Conservation (phyloP, 2,113 vertebrate genomes). For the Sphyrna mokarran region DNA sequence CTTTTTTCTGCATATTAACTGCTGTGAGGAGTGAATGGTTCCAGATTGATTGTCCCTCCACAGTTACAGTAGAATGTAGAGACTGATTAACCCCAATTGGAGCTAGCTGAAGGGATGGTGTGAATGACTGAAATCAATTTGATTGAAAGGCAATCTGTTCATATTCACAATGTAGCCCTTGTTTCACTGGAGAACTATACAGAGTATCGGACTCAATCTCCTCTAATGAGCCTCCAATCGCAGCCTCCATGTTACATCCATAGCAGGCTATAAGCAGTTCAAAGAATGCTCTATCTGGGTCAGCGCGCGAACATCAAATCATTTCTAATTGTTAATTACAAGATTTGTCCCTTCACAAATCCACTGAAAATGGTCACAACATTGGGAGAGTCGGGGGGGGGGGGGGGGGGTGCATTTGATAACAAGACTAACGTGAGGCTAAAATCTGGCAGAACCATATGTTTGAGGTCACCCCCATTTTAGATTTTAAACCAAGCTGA, state of each 20-base stretch:
- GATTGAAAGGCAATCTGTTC: slow-evolving; percentile 36
- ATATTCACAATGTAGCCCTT: slow-evolving; percentile 28
- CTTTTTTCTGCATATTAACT: slow-evolving; percentile 7
- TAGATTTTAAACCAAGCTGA: background rate
- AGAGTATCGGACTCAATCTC: slow-evolving; percentile 13
- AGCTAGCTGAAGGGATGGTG: slow-evolving; percentile 27
- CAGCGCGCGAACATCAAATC: background rate
- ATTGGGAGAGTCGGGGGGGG: too few species aligned
- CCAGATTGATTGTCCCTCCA: slow-evolving; percentile 20
- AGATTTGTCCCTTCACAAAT: background rate
- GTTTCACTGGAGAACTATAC: slow-evolving; percentile 11
- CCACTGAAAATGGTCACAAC: background rate
- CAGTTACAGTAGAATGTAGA: slow-evolving; percentile 10
- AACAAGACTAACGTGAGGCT: background rate
- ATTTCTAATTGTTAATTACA: slow-evolving; percentile 14
- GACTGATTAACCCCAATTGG: slow-evolving; percentile 26
- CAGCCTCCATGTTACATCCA: slow-evolving; percentile 9
- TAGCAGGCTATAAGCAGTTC: background rate
- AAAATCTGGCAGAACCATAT: background rate
- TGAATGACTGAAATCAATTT: slow-evolving; percentile 32
- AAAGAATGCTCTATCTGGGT: background rate
- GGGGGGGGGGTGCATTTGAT: background rate
- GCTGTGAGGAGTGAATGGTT: slow-evolving; percentile 15
- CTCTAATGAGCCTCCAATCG: slow-evolving; percentile 30
- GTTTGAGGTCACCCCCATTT: background rate